Percentiles rank a stretch among this genome's conserved stretches.
Evolutionary conservation across 2,888 invertebrate genomes (phyloP).

Genomic region (Argyresthia goedartella): DNA sequence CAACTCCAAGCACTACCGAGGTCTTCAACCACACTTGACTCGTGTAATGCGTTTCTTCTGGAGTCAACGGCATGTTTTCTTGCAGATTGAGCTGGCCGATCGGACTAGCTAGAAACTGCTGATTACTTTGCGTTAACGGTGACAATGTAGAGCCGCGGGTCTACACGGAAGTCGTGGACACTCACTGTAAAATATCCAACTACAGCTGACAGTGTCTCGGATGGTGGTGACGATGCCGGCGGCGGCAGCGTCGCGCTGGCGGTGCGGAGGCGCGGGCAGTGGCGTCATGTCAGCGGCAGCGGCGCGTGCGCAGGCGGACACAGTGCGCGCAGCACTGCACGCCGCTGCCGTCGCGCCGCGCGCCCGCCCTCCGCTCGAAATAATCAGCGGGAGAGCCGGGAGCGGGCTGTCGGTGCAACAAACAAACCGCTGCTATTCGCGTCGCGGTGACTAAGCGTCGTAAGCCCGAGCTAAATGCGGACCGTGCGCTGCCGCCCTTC

Average conservation of each 20-base stretch:
- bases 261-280: conserved; percentile 22
- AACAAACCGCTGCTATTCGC: conserved; percentile 66
- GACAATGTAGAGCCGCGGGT: too few species aligned
- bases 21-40: too few species aligned
- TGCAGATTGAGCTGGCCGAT: too few species aligned
- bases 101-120: too few species aligned
- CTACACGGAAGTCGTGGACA: conserved; percentile 33
- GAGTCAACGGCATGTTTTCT: too few species aligned
- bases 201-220: conserved; percentile 78
- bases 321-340: conserved; percentile 32
- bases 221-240: conserved; percentile 74
- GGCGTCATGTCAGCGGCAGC: conserved; percentile 39
- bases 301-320: conserved; percentile 49
- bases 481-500: conserved; percentile 68
- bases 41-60: too few species aligned
- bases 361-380: conserved; percentile 53
- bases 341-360: conserved; percentile 26
- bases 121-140: too few species aligned
- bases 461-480: conserved; percentile 68
- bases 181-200: conserved; percentile 84
- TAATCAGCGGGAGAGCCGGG: too few species aligned
- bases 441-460: conserved; percentile 63
- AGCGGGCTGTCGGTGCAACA: conserved; percentile 65
- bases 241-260: too few species aligned
- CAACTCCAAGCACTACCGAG: too few species aligned